These are phyloP conservation scores for Mylabris phalerata DNA, from an alignment of 1,140 invertebrate genomes.

Conservation along the genomic window DNA sequence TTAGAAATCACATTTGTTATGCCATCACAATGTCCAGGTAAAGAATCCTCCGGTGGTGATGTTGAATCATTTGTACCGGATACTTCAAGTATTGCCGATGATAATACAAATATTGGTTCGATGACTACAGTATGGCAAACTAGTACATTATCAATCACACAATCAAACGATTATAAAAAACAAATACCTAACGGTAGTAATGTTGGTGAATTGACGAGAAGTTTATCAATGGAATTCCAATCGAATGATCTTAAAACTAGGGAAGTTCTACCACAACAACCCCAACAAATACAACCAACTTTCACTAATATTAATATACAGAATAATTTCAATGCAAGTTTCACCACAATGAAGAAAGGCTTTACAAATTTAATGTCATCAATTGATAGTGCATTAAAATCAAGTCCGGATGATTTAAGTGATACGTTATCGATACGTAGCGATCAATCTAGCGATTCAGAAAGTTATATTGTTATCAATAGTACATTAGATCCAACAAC, in stretches of 20 bases:
- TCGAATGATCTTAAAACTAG: slow-evolving; percentile 6
- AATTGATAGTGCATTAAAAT: slow-evolving; percentile 68
- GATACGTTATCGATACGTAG: slow-evolving; percentile 63
- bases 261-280: background rate
- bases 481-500: background rate
- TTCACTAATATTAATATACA: slow-evolving; percentile 30
- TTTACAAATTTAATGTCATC: slow-evolving; percentile 72
- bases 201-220: slow-evolving; percentile 10
- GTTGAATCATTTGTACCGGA: slow-evolving; percentile 74
- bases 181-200: slow-evolving; percentile 19
- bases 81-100: slow-evolving; percentile 71
- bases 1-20: slow-evolving; percentile 82
- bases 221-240: slow-evolving; percentile 23
- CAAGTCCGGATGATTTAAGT: slow-evolving; percentile 62
- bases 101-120: slow-evolving; percentile 40
- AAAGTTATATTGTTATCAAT: slow-evolving; percentile 64
- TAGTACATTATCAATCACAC: slow-evolving; percentile 22
- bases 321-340: slow-evolving; percentile 37
- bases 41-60: slow-evolving; percentile 73
- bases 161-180: slow-evolving; percentile 12
- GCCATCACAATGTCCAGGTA: slow-evolving; percentile 69
- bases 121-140: slow-evolving; percentile 27
- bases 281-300: background rate
- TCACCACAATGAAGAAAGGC: slow-evolving; percentile 72
- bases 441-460: slow-evolving; percentile 74